Evolutionary conservation across 2,113 vertebrate genomes (phyloP), one percentile per base, ranked within the genome.

Genomic region (Leptosomus discolor): DNA sequence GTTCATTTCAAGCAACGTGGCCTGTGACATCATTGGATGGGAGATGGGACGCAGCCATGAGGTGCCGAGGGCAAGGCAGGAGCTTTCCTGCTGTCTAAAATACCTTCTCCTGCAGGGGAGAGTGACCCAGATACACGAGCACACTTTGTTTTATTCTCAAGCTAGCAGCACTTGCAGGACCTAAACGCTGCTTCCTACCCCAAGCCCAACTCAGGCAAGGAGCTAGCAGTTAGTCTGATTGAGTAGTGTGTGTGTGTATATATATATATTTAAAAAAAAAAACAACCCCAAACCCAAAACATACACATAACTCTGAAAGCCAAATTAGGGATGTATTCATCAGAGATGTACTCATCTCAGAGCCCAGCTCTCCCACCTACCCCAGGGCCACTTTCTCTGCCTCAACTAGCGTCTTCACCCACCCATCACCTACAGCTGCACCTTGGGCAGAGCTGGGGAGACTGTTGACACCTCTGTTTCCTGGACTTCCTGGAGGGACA

Each of bases 221-320:
- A 84, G 68, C 94, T 92, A 94, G 64, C n/a, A 92, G 46, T 56
- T 86, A 77, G 75, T 8, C 82, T 91, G 69, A 93, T 3, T 50
- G 60, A 83, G 73, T 17, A 23, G 21, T 7, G 32, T 2, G 9
- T 13, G 6, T 15, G 11, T 58, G 6, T n/a, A 3, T 74, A 2
- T 39, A 0, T n/a, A 10, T 19, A 11, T 45, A 11, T 34, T 10
- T 13, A 20, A 37, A 36, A 48, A 69, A 37, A 11, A 15, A 63
- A 22, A 16, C 9, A 57, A 7, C 46, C n/a, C n/a, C n/a, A n/a
- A n/a, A n/a, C n/a, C n/a, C n/a, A n/a, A n/a, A n/a, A n/a, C n/a
- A n/a, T n/a, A n/a, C n/a, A n/a, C n/a, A n/a, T n/a, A n/a, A 30
- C 26, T 85, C 75, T 36, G n/a, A 74, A 65, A 46, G 50, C 46